Evolutionary conservation across 2,888 invertebrate genomes (phyloP).

Genomic region (Lamellibrachia columna): DNA sequence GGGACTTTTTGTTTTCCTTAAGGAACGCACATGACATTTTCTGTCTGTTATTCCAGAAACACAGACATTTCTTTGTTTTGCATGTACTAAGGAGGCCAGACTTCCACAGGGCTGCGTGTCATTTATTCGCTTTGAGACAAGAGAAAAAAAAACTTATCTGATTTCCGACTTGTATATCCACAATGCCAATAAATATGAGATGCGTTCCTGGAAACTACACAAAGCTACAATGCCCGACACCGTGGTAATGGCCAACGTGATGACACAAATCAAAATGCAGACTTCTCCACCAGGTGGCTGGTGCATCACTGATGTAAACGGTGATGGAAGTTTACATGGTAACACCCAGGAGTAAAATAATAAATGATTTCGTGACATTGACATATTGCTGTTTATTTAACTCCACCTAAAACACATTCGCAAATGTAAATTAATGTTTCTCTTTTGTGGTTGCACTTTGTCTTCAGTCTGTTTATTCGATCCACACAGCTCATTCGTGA

Average conservation of each 20-base stretch:
- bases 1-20: no score
- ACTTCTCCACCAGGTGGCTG: neutral
- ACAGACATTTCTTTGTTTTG: neutral
- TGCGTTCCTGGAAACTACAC: neutral
- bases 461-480: neutral
- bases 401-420: no score
- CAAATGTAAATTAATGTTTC: neutral
- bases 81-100: neutral
- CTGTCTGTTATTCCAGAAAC: neutral
- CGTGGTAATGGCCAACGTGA: neutral
- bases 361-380: neutral
- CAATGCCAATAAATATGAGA: neutral
- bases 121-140: neutral
- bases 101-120: neutral
- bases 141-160: neutral
- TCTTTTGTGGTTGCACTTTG: neutral
- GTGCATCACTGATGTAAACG: neutral
- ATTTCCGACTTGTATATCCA: neutral
- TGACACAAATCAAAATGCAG: neutral
- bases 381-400: neutral
- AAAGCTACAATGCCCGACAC: neutral
- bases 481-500: neutral
- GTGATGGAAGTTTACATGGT: neutral
- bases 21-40: neutral
- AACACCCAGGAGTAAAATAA: neutral